Conservation (phyloP, 2,888 invertebrate species). For the Ethmia dodecea region DNA sequence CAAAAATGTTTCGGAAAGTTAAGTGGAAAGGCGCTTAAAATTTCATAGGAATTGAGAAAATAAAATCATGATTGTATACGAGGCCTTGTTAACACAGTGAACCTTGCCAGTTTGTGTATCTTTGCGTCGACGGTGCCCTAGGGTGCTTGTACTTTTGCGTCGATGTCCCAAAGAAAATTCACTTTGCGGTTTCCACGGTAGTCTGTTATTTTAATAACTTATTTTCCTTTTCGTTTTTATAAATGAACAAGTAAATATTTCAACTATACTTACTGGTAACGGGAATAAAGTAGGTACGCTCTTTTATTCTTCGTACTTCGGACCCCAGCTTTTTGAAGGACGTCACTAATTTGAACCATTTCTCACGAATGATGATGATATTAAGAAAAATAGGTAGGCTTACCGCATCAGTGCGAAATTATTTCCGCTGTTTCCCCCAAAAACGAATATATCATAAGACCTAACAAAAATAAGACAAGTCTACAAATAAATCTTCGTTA, state of each 20-base stretch:
- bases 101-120: background rate
- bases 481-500: conserved; percentile 38
- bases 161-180: conserved; percentile 1
- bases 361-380: background rate
- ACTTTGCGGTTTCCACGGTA: conserved; percentile 2
- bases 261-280: too few species aligned
- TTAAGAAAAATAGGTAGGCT: conserved; percentile 1
- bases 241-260: too few species aligned
- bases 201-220: conserved; percentile 5
- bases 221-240: conserved; percentile 3
- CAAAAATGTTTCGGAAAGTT: too few species aligned
- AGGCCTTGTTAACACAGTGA: too few species aligned
- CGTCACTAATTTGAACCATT: too few species aligned
- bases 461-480: conserved; percentile 30
- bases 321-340: too few species aligned
- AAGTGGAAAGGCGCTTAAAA: too few species aligned
- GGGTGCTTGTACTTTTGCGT: background rate
- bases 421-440: conserved; percentile 15
- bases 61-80: too few species aligned
- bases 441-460: conserved; percentile 27
- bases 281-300: too few species aligned
- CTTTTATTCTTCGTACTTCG: too few species aligned
- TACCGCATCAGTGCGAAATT: conserved; percentile 11
- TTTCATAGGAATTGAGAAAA: too few species aligned
- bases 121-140: background rate